Percentiles rank a stretch among this genome's conserved stretches.
phyloP scores from a whole-genome alignment of 1,140 invertebrate genomes.

The Ceratina australensis region DNA sequence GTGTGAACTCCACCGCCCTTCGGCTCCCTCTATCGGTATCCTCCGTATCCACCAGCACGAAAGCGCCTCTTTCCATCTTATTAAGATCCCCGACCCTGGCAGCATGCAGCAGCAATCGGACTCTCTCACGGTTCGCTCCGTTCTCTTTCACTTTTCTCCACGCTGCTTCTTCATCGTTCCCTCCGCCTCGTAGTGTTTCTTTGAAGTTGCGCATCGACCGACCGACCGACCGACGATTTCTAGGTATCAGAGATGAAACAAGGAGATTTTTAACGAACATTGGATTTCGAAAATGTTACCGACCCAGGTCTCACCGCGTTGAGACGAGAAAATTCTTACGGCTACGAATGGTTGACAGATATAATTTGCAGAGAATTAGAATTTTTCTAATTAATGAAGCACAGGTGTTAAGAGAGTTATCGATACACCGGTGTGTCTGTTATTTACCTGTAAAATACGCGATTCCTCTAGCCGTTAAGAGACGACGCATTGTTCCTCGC shows the following conservation, averaged over 20 bases:
- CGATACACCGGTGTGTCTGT: slow-evolving; percentile 5
- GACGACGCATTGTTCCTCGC: not conserved
- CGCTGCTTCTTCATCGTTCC: slow-evolving; percentile 14
- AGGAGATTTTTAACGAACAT: no score
- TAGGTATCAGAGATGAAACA: no score
- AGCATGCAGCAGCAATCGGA: slow-evolving; percentile 54
- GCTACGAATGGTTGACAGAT: no score
- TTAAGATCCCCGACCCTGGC: slow-evolving; percentile 60
- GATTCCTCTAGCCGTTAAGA: not conserved
- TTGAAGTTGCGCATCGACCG: not conserved
- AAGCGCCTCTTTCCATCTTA: slow-evolving; percentile 67
- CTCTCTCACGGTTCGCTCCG: slow-evolving; percentile 56
- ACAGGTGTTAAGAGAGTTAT: not conserved
- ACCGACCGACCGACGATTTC: not conserved
- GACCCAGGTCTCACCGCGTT: no score
- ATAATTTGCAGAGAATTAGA: no score
- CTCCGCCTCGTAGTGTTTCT: not conserved
- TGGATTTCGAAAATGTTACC: no score
- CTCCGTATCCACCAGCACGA: slow-evolving; percentile 54
- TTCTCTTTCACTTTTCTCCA: slow-evolving; percentile 3
- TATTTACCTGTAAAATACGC: not conserved
- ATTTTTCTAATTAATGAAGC: no score
- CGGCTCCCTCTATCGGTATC: slow-evolving; percentile 62
- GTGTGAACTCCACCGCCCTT: slow-evolving; percentile 67
- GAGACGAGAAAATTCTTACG: no score